phyloP scores from a whole-genome alignment of 2,888 invertebrate genomes.

The Tetheella fluctuosa region DNA sequence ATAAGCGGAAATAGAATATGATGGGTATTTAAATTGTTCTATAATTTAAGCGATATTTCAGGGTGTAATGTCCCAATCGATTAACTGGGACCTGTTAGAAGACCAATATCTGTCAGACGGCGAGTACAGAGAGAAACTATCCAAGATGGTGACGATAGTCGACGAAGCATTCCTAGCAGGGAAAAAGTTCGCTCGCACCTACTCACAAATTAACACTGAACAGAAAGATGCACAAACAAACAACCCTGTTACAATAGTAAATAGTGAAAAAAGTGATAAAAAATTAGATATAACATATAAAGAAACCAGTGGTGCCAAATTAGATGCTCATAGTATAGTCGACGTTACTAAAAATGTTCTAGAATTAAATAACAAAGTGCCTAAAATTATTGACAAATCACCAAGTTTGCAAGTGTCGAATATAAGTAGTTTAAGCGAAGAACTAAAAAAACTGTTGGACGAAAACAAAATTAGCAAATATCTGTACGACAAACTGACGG shows the following conservation, averaged over 20 bases:
- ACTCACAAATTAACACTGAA: constrained; percentile 57
- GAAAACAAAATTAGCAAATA: constrained; percentile 69
- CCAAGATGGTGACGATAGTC: constrained; percentile 93
- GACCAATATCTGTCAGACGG: constrained; percentile 93
- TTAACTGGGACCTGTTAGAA: constrained; percentile 96
- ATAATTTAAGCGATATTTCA: constrained; percentile 61
- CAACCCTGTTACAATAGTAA: constrained; percentile 26
- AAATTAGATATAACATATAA: constrained; percentile 65
- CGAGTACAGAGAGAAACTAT: constrained; percentile 91
- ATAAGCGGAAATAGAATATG: background rate
- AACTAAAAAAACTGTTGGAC: constrained; percentile 60
- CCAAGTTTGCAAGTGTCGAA: constrained; percentile 40
- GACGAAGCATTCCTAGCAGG: constrained; percentile 90
- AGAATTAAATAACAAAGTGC: constrained; percentile 46
- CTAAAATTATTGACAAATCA: constrained; percentile 36
- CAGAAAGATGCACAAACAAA: constrained; percentile 29
- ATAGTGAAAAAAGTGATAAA: constrained; percentile 33
- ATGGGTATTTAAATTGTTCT: background rate
- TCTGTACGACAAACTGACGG: constrained; percentile 72
- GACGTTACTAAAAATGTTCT: constrained; percentile 48
- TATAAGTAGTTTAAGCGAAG: constrained; percentile 54
- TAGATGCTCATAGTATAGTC: constrained; percentile 34
- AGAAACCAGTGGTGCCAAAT: constrained; percentile 39
- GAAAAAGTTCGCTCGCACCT: constrained; percentile 88
- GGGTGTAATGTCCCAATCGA: constrained; percentile 97